Evolutionary conservation across 1,140 invertebrate species (phyloP).

Genomic region (Cydia fagiglandana): DNA sequence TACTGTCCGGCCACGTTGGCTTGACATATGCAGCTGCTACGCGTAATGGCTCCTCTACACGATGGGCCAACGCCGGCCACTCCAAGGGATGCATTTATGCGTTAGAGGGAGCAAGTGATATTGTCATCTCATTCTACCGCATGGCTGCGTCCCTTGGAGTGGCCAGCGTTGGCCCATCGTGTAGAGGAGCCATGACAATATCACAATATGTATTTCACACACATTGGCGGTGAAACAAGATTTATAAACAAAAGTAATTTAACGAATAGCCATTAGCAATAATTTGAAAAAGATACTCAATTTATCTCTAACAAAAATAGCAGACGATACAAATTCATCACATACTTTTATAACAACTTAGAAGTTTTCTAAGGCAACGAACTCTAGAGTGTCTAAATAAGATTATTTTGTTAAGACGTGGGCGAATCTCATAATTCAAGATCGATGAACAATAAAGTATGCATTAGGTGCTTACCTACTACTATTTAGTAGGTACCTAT

Average conservation of each 20-base stretch:
- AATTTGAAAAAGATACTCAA: background rate
- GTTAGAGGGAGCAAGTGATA: too few species aligned
- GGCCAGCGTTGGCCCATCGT: too few species aligned
- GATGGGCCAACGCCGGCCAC: too few species aligned
- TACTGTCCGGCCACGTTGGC: slow-evolving; percentile 10
- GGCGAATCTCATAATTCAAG: background rate
- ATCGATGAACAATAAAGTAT: background rate
- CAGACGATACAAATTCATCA: background rate
- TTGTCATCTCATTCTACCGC: too few species aligned
- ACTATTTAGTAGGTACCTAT: background rate
- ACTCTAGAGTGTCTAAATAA: background rate
- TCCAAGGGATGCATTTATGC: too few species aligned
- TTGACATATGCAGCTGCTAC: slow-evolving; percentile 1
- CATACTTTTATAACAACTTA: background rate
- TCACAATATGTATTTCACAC: background rate
- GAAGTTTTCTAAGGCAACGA: background rate
- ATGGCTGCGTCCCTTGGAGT: too few species aligned
- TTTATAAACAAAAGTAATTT: background rate
- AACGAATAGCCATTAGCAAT: background rate
- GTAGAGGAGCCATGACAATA: too few species aligned
- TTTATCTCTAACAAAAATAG: background rate
- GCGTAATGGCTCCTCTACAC: too few species aligned
- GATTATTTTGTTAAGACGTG: background rate
- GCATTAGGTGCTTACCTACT: background rate
- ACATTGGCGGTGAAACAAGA: background rate